Conservation (phyloP, 2,113 vertebrate genomes). For the Thamnaconus septentrionalis region DNA sequence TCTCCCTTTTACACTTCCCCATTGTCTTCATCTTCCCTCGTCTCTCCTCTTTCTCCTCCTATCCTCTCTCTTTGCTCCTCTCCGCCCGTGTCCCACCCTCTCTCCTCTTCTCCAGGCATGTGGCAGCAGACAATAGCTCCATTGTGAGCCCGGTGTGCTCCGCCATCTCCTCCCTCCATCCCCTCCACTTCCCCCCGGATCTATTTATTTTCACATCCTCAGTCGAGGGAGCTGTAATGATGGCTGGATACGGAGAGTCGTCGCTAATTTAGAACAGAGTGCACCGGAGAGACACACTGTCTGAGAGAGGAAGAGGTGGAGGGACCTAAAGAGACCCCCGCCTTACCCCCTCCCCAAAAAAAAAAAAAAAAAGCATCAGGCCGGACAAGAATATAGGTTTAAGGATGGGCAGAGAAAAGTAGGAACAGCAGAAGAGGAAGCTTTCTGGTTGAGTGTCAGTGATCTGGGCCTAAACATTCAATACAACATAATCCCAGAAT, state of each 20-base stretch:
- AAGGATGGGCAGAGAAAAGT: conserved; percentile 11
- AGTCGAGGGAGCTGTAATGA: conserved; percentile 39
- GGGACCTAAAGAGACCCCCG: not conserved
- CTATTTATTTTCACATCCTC: conserved; percentile 70
- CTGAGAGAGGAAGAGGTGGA: conserved; percentile 45
- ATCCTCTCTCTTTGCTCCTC: too few species aligned
- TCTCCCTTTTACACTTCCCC: too few species aligned
- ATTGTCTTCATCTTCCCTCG: too few species aligned
- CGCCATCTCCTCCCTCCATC: conserved; percentile 42
- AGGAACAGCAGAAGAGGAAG: not conserved
- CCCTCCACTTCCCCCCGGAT: conserved; percentile 23
- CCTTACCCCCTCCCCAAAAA: not conserved
- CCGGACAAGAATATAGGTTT: not conserved
- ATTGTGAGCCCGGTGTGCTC: conserved; percentile 54
- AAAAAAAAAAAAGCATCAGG: not conserved
- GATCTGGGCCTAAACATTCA: conserved; percentile 30
- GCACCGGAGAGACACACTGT: conserved; percentile 47
- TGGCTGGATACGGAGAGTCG: conserved; percentile 39
- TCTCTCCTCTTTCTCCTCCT: too few species aligned
- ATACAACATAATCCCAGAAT: conserved; percentile 55
- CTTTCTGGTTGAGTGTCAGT: conserved; percentile 11
- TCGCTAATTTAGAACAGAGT: conserved; percentile 67
- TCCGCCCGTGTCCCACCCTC: too few species aligned
- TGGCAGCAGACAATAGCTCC: conserved; percentile 67
- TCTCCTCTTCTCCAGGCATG: conserved; percentile 34